Conservation (phyloP, 2,888 invertebrate species). For the Drosophila imparisetae region DNA sequence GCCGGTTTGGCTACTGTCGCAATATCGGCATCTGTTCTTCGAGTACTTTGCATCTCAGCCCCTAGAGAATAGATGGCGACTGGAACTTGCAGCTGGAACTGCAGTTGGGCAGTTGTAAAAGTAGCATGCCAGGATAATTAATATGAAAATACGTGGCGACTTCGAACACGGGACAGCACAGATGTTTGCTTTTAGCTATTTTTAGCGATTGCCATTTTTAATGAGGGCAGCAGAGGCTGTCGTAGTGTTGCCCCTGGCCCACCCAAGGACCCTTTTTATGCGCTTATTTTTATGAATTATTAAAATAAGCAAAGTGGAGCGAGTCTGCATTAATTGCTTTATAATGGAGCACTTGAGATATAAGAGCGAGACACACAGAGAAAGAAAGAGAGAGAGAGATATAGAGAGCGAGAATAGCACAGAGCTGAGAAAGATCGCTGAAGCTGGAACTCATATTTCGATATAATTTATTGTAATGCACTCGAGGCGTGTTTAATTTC, state of each 20-base stretch:
- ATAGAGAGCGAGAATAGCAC: constrained; percentile 11
- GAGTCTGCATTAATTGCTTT: constrained; percentile 74
- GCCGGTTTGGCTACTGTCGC: constrained; percentile 46
- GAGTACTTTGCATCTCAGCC: constrained; percentile 47
- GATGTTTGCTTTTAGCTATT: constrained; percentile 70
- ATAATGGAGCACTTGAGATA: constrained; percentile 59
- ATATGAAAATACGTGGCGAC: constrained; percentile 76
- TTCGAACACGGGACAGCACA: constrained; percentile 38
- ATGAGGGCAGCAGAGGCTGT: constrained; percentile 55
- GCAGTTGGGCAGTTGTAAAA: constrained; percentile 65
- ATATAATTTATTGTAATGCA: constrained; percentile 80
- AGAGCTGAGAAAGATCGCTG: constrained; percentile 1
- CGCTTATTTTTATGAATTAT: constrained; percentile 77
- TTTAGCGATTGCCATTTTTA: constrained; percentile 70
- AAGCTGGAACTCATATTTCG: constrained; percentile 67
- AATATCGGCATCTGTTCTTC: constrained; percentile 46
- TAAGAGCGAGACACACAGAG: constrained; percentile 10
- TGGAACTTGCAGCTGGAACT: background rate
- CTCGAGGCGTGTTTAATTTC: constrained; percentile 80
- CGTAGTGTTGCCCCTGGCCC: constrained; percentile 43
- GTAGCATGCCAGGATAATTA: constrained; percentile 69
- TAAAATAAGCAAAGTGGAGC: constrained; percentile 71
- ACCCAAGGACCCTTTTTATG: constrained; percentile 71
- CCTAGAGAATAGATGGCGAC: constrained; percentile 40
- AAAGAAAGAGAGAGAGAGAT: background rate